Base-by-base conservation (phyloP, 2,888 invertebrate genomes). In the Orthosia gothica region DNA sequence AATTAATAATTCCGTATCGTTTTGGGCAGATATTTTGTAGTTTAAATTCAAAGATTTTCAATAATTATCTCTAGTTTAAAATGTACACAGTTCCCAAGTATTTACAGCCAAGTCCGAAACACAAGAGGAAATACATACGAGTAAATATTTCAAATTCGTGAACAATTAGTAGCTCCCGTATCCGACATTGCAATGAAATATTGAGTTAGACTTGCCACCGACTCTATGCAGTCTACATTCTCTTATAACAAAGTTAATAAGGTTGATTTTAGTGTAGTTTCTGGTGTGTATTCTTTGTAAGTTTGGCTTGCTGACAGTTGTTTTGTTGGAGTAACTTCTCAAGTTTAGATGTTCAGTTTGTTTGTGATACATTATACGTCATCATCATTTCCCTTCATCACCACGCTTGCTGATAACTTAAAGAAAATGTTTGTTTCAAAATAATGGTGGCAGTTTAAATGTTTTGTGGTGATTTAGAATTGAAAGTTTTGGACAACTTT, bases 101-200 rank as follows among this genome's bases (percentile, higher is more conserved):
- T 79, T 47, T 40, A 47, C n/a, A 20, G 12, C 52, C 18, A 20
- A 32, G 12, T 32, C 11, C 26, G 5, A 49, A 78, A 78, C 20
- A 47, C n/a, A 13, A 45, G 1, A 13, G 45, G 20, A 67, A 74
- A 63, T 47, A 54, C n/a, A 58, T 18, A 81, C 32, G 54, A 82
- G 57, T 58, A 76, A 54, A 77, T 74, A 87, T 82, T 83, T 70
- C 68, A 68, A 78, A 83, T 85, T 85, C 84, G 86, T 59, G 32
- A 86, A 87, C 84, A 87, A 82, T 82, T 87, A 86, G 88, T 86
- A 86, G 75, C 74, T 72, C 77, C 20, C 72, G 50, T 68, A 81
- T 80, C 74, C 76, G 88, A 90, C 91, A 84, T 86, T 81, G 84
- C 89, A 91, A 92, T 93, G 93, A 94, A 93, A 93, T 93, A 94